Percentiles rank a stretch among this genome's conserved stretches.
Evolutionary conservation across 2,113 vertebrate species (phyloP).

Genomic region (Istiophorus platypterus): DNA sequence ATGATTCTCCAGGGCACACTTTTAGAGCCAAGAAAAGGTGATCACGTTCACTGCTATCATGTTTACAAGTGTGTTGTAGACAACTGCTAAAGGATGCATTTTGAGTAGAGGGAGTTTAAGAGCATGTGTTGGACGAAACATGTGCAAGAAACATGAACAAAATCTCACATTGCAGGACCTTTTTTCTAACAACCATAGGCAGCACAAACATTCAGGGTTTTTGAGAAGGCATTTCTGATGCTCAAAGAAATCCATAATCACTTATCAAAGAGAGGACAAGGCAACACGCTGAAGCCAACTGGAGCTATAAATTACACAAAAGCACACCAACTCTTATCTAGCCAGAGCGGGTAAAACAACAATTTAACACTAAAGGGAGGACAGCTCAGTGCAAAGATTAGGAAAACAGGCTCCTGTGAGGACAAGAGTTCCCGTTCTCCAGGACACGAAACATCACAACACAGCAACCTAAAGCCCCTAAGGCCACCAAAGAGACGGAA

Average conservation of each 20-base stretch:
- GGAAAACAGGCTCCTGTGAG: not conserved
- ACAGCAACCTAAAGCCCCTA: slow-evolving; percentile 8
- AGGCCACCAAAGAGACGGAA: not conserved
- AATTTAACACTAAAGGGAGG: not conserved
- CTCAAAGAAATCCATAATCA: not conserved
- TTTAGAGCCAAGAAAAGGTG: not conserved
- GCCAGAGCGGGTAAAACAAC: slow-evolving; percentile 10
- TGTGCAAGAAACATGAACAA: not conserved
- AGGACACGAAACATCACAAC: slow-evolving; percentile 7
- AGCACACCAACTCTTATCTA: not conserved
- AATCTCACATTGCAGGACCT: not conserved
- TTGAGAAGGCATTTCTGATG: not conserved
- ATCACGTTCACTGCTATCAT: not conserved
- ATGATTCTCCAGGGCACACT: not conserved
- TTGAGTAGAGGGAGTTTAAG: not conserved
- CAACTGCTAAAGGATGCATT: not conserved
- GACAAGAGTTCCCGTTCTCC: not conserved
- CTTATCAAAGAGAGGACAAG: not conserved
- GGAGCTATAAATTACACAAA: slow-evolving; percentile 14
- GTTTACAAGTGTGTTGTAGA: not conserved
- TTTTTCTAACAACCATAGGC: not conserved
- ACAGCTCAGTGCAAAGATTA: slow-evolving; percentile 9
- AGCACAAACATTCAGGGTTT: slow-evolving; percentile 1
- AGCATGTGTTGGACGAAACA: not conserved
- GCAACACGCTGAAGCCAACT: slow-evolving; percentile 31